These are phyloP conservation scores for Psix sp. DNA, from an alignment of 1,140 invertebrate species.

Conservation along the genomic window DNA sequence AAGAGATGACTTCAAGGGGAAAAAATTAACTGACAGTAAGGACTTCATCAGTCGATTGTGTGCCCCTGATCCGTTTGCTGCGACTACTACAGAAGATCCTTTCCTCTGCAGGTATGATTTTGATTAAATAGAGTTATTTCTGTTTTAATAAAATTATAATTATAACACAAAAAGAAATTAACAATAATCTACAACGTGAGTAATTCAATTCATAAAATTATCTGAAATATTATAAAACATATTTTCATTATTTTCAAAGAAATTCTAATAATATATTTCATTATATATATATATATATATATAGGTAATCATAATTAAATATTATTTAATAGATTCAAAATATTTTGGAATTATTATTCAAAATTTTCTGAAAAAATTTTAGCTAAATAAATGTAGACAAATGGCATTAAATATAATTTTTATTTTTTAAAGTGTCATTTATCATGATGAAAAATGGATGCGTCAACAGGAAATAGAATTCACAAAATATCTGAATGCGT, in stretches of 20 bases:
- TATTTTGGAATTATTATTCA: too few relatives aligned
- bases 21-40: conserved; percentile 61
- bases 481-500: conserved; percentile 91
- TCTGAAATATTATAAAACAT: too few relatives aligned
- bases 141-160: conserved; percentile 1
- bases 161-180: background rate
- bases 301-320: too few relatives aligned
- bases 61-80: conserved; percentile 79
- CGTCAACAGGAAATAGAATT: conserved; percentile 89
- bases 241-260: too few relatives aligned
- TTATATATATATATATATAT: too few relatives aligned
- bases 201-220: too few relatives aligned
- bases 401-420: background rate
- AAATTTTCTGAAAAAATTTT: too few relatives aligned
- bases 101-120: conserved; percentile 75
- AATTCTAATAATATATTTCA: too few relatives aligned
- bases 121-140: too few relatives aligned
- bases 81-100: conserved; percentile 82
- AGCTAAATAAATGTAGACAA: background rate
- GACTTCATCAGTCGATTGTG: conserved; percentile 67
- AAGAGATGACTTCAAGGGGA: conserved; percentile 19
- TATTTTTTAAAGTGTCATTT: conserved; percentile 77
- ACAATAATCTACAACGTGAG: too few relatives aligned
- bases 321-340: too few relatives aligned
- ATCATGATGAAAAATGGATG: conserved; percentile 88